Base-by-base conservation (phyloP, 2,797 vertebrate species). In the Chaetodon trifasciatus region DNA sequence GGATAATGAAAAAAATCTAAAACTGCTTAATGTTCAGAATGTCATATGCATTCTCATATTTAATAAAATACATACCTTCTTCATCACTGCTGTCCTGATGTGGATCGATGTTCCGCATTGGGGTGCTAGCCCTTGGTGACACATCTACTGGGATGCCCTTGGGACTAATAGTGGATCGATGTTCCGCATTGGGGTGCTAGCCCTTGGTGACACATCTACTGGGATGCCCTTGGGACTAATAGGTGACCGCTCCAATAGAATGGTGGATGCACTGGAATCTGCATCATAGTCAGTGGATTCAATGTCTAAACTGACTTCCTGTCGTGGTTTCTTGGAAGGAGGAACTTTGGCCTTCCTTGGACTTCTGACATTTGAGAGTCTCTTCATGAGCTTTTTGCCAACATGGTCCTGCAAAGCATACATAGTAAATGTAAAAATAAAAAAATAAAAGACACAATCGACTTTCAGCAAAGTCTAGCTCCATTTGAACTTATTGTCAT, bases 351-450 rank as follows among this genome's bases (percentile, higher is more conserved):
- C 58, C 52, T 78, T 75, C 49, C 19, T 81, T 68, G 70, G 74
- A 58, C 65, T 78, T 62, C 11, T 74, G 21, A 81, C 70, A 81
- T 76, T 76, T 44, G 75, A 86, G 76, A 60, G 57, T 77, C 68
- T 53, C 65, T 87, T 89, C 74, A 76, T 65, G 3, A 81, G 70
- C 58, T 82, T 83, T 79, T 83, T 88, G 8, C 69, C 61, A 61
- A 86, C 76, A 67, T 64, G 53, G 57, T 70, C 78, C 81, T 89
- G 63, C 12, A 0, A 17, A 35, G 47, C 7, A 84, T 16, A 82
- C 56, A 74, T 24, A 63, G 16, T 40, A 17, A 81, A 77, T 4
- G 71, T 71, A 15, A 40, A 76, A 76, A 74, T 71, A 15, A 40
- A 76, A 76, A 47, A 32, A 56, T n/a, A 32, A 44, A 44, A 44